Percentiles rank a stretch among this genome's conserved stretches.
Evolutionary conservation across 2,113 vertebrate species (phyloP).

Genomic region (Lophotis ruficrista): DNA sequence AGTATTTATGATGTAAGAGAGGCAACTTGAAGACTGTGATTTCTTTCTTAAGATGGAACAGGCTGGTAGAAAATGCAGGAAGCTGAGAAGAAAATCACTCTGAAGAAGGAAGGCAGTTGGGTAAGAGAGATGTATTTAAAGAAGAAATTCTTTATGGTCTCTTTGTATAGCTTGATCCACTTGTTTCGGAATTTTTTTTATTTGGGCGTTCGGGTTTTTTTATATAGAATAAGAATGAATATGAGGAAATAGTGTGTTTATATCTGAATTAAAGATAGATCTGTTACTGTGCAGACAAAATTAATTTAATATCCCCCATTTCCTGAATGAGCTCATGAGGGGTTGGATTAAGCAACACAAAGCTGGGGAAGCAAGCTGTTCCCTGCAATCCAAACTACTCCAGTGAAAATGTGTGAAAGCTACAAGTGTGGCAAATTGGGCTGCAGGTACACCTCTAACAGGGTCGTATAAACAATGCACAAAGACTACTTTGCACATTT

Average conservation of each 20-base stretch:
- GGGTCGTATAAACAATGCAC: neutral
- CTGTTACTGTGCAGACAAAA: neutral
- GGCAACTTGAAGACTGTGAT: neutral
- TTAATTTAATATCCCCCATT: neutral
- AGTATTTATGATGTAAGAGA: neutral
- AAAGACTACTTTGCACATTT: neutral
- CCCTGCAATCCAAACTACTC: neutral
- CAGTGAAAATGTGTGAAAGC: neutral
- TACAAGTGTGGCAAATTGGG: neutral
- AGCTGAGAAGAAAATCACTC: neutral
- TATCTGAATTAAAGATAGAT: neutral
- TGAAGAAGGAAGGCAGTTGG: neutral
- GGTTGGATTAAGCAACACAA: neutral
- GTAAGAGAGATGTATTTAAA: neutral
- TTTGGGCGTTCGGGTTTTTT: no score
- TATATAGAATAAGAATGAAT: neutral
- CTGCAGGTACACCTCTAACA: neutral
- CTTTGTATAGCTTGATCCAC: neutral
- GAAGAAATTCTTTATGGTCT: neutral
- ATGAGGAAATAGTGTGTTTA: neutral
- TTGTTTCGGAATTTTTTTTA: neutral
- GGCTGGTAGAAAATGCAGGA: neutral
- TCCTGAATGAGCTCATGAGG: neutral
- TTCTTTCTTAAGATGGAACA: neutral
- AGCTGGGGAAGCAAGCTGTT: neutral